Percentiles rank a stretch among this genome's conserved stretches.
phyloP scores from a whole-genome alignment of 2,113 vertebrate species.

The Zapornia atra region DNA sequence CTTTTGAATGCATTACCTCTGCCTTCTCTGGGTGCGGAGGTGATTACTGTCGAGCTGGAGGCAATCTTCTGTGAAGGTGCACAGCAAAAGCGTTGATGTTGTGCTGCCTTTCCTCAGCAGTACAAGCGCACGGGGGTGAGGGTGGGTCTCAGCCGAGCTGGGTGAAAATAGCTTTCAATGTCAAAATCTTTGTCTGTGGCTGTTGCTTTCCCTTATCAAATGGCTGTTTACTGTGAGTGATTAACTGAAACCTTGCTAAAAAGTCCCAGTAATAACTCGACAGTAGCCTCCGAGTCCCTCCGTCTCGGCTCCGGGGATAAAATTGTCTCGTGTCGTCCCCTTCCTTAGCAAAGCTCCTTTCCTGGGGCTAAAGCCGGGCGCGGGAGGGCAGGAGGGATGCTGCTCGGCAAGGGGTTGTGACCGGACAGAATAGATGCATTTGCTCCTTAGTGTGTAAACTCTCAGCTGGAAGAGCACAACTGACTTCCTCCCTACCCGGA shows the following conservation, averaged over 20 bases:
- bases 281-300: neutral
- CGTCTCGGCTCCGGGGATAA: neutral
- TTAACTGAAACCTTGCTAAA: neutral
- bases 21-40: neutral
- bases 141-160: neutral
- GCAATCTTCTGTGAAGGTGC: neutral
- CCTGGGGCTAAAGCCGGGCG: neutral
- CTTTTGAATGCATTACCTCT: neutral
- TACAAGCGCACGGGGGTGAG: neutral
- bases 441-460: neutral
- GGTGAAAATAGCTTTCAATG: neutral
- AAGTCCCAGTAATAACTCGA: neutral
- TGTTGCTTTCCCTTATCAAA: neutral
- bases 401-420: neutral
- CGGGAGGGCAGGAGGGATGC: neutral
- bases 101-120: neutral
- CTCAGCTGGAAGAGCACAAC: neutral
- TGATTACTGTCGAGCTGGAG: neutral
- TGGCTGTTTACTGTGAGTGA: neutral
- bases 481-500: neutral
- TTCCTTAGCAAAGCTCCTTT: neutral
- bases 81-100: neutral
- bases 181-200: neutral
- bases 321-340: neutral
- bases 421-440: neutral